Base-by-base conservation (phyloP, 2,888 invertebrate genomes). In the Esperia sulphurella region DNA sequence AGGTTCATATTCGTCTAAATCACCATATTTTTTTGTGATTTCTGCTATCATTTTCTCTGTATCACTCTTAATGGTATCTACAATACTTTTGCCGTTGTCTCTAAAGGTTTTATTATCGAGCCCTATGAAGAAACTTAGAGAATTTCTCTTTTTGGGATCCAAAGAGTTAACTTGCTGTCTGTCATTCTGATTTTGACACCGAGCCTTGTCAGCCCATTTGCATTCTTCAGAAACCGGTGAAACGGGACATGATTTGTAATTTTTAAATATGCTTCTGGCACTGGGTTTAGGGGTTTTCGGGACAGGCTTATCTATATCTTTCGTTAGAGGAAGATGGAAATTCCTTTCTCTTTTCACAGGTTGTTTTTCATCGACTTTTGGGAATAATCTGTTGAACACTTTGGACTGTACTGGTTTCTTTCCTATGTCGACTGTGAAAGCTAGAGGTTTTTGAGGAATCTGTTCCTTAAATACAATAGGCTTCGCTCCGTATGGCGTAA, bases 211-310 rank as follows among this genome's bases (percentile, higher is more conserved):
- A 1, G 88, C 82, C 92, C 92, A 92, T 68, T 93, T 93, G 35
- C 93, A 91, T 67, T 95, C 95, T 68, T 96, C 96, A 46, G 93
- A 95, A 0, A 95, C 95, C 0, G 96, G 96, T 0, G 95, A 95
- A 0, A 95, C 95, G 0, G 95, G 95, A 58, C 96, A 92, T 4
- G 95, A 95, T 63, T 95, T 95, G 56, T 94, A 92, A 59, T 92
- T 92, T 58, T 92, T 92, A 42, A 92, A 85, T 47, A 92, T 92
- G 60, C 92, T 92, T 10, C 90, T 73, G 8, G 82, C 71, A 30
- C 79, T 84, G 0, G 86, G 75, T 57, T 89, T 89, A 0, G 74
- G 63, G 0, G 71, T 60, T 59, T 80, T 83, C 0, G 69, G 67
- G 49, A 78, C 78, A 1, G 78, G 78, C 59, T 88, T 87, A 1